A percentile compares a stretch with the other conserved stretches of the same genome.
Conservation (phyloP, 2,797 vertebrate species). For the Scyliorhinus canicula region DNA sequence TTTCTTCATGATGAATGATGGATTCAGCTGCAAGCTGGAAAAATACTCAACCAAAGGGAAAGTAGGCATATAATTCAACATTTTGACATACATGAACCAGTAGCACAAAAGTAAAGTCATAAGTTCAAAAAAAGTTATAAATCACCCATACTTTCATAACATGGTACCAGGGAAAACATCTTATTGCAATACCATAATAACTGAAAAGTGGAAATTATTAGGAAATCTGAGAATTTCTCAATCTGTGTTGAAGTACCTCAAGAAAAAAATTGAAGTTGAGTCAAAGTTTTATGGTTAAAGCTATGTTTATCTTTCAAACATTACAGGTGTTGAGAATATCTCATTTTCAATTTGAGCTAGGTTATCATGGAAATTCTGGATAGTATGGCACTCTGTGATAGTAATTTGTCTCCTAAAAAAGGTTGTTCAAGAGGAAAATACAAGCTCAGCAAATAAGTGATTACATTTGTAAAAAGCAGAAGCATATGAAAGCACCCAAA, state of each 20-base stretch:
- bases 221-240: not conserved
- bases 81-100: not conserved
- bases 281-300: not conserved
- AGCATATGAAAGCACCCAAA: not conserved
- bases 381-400: not conserved
- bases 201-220: not conserved
- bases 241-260: not conserved
- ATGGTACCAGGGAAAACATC: not conserved
- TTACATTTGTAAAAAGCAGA: not conserved
- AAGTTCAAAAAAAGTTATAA: not conserved
- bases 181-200: not conserved
- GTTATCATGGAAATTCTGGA: not conserved
- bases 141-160: not conserved
- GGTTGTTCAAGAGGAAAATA: slow-evolving; percentile 7
- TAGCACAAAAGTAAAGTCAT: not conserved
- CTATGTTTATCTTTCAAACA: not conserved
- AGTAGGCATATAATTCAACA: not conserved
- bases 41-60: not conserved
- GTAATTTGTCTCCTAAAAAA: not conserved
- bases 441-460: not conserved
- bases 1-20: not conserved
- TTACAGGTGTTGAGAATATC: not conserved
- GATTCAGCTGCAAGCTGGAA: too few relatives aligned
- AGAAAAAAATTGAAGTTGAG: not conserved
- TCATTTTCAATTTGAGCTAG: not conserved